Evolutionary conservation across 2,113 vertebrate genomes (phyloP), one percentile per base, ranked within the genome.

Genomic region (Prionailurus bengalensis): DNA sequence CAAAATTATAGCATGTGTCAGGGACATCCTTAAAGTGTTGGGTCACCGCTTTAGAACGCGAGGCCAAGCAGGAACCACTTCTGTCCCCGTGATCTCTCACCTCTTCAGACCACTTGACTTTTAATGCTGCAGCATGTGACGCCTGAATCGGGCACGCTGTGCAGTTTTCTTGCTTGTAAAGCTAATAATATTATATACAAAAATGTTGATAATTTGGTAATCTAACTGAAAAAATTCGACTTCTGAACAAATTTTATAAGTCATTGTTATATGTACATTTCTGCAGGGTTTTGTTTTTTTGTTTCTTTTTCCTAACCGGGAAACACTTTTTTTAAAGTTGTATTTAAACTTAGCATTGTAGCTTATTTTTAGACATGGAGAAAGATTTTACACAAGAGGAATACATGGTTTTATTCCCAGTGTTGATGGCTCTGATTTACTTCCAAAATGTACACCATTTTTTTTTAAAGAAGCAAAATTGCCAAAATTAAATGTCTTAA

Each of bases 91-190:
- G 23, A 21, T 3, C 61, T 8, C 0, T 10, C 10, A 19, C 29
- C 25, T 29, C 8, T 31, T 63, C 10, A 29, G 33, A 65, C 4
- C 21, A 14, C 36, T 25, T 4, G 27, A n/a, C 55, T 3, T 13
- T 19, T 3, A 14, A 3, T 0, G 3, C 48, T 2, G 0, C 17
- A 2, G 3, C 0, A 4, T 4, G 11, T 9, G 31, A 55, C 5
- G 6, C 39, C 39, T 48, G 70, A 61, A 21, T 78, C 25, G 70
- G 73, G n/a, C 15, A n/a, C 14, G 7, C n/a, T 6, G 31, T 0
- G 7, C 36, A 5, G 1, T 15, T 11, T 55, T 74, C 58, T 76
- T 39, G 33, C 61, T 78, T 39, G 2, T 17, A 53, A 45, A 87
- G 15, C 14, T 55, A 90, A n/a, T 74, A 73, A 45, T 23, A 36